A percentile compares a stretch with the other conserved stretches of the same genome.
These are phyloP conservation scores for Drosophila seclusa DNA, from an alignment of 2,888 invertebrate genomes.

Conservation along the genomic window DNA sequence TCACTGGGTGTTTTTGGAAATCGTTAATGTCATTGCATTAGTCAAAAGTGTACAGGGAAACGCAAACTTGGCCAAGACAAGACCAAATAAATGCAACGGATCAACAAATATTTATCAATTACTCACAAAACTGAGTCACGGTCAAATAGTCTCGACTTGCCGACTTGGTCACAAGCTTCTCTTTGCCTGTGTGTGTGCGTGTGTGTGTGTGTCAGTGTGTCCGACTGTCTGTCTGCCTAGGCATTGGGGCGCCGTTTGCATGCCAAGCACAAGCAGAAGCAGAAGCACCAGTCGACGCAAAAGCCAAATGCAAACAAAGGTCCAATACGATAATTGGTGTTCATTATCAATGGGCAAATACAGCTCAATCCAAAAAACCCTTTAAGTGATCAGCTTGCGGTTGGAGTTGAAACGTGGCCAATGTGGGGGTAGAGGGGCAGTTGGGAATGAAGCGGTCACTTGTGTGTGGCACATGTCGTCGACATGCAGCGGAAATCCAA, in stretches of 20 bases:
- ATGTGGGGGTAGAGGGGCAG: not conserved
- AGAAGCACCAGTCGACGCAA: slow-evolving; percentile 9
- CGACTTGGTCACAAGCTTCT: slow-evolving; percentile 35
- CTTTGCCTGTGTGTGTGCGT: slow-evolving; percentile 1
- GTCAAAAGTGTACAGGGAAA: slow-evolving; percentile 35
- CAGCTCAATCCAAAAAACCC: slow-evolving; percentile 68
- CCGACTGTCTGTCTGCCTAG: slow-evolving; percentile 29
- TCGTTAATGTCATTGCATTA: slow-evolving; percentile 40
- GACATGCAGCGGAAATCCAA: slow-evolving; percentile 72
- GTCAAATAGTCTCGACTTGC: slow-evolving; percentile 48
- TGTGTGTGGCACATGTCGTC: slow-evolving; percentile 34
- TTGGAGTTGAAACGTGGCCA: no score
- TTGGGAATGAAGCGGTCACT: not conserved
- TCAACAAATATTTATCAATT: slow-evolving; percentile 70
- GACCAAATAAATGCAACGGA: slow-evolving; percentile 57
- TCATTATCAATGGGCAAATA: slow-evolving; percentile 79
- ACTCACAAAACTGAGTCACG: slow-evolving; percentile 73
- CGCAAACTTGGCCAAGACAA: slow-evolving; percentile 24
- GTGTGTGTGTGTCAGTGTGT: slow-evolving; percentile 7
- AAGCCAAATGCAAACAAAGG: slow-evolving; percentile 50
- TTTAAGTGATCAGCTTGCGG: slow-evolving; percentile 59
- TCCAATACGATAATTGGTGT: slow-evolving; percentile 64
- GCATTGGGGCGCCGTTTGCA: slow-evolving; percentile 61
- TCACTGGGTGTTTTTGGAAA: slow-evolving; percentile 31
- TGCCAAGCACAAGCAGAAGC: slow-evolving; percentile 42